Evolutionary conservation across 2,113 vertebrate genomes (phyloP).

Genomic region (Saccopteryx leptura): DNA sequence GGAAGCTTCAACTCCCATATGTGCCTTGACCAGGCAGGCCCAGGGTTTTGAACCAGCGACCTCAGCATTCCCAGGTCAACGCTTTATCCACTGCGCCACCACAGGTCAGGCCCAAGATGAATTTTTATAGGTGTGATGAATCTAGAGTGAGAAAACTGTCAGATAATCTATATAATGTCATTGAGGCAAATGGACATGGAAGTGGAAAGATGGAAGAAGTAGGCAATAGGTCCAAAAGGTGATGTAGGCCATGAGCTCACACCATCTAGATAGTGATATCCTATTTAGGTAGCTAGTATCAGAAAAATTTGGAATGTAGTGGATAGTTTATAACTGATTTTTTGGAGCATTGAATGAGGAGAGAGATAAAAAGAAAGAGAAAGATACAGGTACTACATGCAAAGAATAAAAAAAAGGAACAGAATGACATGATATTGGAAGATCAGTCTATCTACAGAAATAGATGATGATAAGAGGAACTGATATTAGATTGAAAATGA

Average conservation of each 20-base stretch:
- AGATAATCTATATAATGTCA: background rate
- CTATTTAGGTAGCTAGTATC: background rate
- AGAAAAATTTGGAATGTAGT: background rate
- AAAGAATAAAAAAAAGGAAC: background rate
- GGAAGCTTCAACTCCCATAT: too few relatives aligned
- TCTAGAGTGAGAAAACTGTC: background rate
- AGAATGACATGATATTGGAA: background rate
- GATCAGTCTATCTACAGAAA: background rate
- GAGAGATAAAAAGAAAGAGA: background rate
- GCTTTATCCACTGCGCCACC: too few relatives aligned
- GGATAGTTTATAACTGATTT: background rate
- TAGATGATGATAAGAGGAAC: background rate
- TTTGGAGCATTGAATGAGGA: background rate
- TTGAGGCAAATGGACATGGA: background rate
- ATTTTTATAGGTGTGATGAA: background rate
- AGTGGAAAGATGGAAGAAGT: background rate
- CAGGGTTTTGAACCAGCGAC: too few relatives aligned
- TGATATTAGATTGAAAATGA: background rate
- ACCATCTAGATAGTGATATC: background rate
- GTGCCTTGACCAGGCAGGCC: too few relatives aligned
- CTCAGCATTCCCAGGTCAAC: too few relatives aligned
- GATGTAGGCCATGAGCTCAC: background rate
- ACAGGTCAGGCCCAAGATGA: too few relatives aligned
- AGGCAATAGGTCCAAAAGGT: background rate
- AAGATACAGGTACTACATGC: background rate